A percentile compares a stretch with the other conserved stretches of the same genome.
phyloP scores from a whole-genome alignment of 2,888 invertebrate species.

The Neoaliturus tenellus region DNA sequence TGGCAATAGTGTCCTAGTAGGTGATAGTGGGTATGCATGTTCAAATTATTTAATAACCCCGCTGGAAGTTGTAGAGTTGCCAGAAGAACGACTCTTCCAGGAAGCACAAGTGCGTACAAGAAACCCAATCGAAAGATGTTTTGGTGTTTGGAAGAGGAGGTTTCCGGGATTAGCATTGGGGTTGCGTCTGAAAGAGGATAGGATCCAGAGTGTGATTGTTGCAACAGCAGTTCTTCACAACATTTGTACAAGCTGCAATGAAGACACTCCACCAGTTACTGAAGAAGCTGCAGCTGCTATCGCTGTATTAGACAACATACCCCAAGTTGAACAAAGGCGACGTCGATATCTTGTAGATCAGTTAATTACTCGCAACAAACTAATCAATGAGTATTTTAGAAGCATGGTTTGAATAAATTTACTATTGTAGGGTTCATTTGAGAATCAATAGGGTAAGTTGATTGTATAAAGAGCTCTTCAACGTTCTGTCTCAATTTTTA shows the following conservation, averaged over 20 bases:
- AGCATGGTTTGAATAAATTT: no score
- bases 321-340: no score
- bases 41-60: conserved; percentile 67
- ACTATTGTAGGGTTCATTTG: no score
- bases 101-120: conserved; percentile 42
- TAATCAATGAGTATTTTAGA: no score
- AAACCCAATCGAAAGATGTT: conserved; percentile 57
- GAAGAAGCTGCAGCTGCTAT: background rate
- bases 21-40: background rate
- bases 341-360: no score
- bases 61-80: conserved; percentile 50
- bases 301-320: background rate
- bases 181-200: conserved; percentile 51
- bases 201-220: conserved; percentile 57
- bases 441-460: no score
- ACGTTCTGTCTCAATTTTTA: no score
- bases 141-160: conserved; percentile 59
- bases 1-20: conserved; percentile 31
- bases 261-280: background rate
- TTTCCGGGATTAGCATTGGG: conserved; percentile 60
- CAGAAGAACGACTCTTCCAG: conserved; percentile 53
- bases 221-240: conserved; percentile 58
- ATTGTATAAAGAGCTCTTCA: no score
- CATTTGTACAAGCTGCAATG: background rate
- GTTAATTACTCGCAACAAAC: no score